Base-by-base conservation (phyloP, 2,888 invertebrate genomes). In the Zelleria hepariella region DNA sequence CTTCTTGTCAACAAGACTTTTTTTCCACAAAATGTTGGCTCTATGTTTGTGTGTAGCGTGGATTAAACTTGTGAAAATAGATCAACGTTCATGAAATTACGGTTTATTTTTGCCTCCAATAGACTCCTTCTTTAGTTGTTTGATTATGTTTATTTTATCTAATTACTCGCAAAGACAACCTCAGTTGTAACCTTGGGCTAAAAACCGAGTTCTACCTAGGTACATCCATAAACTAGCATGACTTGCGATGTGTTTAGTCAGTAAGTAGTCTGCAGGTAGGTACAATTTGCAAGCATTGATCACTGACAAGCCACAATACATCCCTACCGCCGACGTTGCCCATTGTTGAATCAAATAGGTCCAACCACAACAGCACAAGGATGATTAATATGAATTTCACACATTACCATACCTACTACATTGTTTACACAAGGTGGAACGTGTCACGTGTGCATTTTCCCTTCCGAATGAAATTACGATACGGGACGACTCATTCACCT, bases 311-410 rank as follows among this genome's bases (percentile, higher is more conserved):
- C 15, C 32, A 42, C 32, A 42, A 42, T 15, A 42, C 32, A 42
- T 15, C 32, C 32, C 27, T 26, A 48, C 55, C 56, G 55, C 59
- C 59, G 27, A 42, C 42, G 42, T 55, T 27, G 42, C 49, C 49
- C 27, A 59, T 59, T 59, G 59, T 59, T 23, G 42, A 48, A 15
- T 21, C 48, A 57, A 48, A 57, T 42, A 32, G 24, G 20, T 51
- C 32, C 32, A 56, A 18, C 18, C 51, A 51, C 21, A 15, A 8
- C 5, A 21, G 49, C 51, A 51, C 21, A 15, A 8, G 8, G 21
- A 55, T 59, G 59, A 59, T 59, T 59, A 59, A 59, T 59, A 48
- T 53, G 15, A 42, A 42, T 42, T 42, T 42, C 32, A 42, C 32
- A 42, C 32, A 42, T 42, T 42, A 42, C 15, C 32, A 42, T 42